Conservation (phyloP, 2,113 vertebrate species). For the Thermophis baileyi region DNA sequence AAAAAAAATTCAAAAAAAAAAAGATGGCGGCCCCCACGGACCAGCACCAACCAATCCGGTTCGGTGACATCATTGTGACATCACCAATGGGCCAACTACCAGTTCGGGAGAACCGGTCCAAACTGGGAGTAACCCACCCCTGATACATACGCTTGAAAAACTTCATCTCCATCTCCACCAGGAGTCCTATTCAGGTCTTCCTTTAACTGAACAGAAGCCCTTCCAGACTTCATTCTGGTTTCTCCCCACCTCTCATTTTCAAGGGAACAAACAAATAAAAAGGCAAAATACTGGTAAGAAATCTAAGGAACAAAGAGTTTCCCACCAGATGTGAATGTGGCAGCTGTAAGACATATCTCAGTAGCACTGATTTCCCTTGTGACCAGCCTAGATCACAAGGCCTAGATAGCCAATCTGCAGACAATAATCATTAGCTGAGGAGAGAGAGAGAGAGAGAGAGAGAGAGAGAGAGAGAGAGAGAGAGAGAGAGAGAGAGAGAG, state of each 20-base stretch:
- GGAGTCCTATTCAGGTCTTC: not conserved
- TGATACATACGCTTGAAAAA: not conserved
- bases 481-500: constrained; percentile 58
- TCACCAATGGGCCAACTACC: too few relatives aligned
- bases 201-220: not conserved
- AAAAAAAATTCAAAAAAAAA: too few relatives aligned
- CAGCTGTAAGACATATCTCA: constrained; percentile 62
- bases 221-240: not conserved
- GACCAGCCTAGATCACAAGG: constrained; percentile 42
- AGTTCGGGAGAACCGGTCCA: too few relatives aligned
- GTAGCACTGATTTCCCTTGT: constrained; percentile 65
- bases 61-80: too few relatives aligned
- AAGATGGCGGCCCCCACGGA: too few relatives aligned
- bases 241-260: not conserved
- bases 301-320: constrained; percentile 50
- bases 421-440: constrained; percentile 71
- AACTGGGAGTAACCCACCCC: too few relatives aligned
- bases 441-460: constrained; percentile 44
- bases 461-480: constrained; percentile 54
- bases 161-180: not conserved
- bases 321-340: constrained; percentile 43
- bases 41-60: too few relatives aligned
- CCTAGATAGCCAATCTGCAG: constrained; percentile 51
- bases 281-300: constrained; percentile 50
- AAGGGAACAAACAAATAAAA: constrained; percentile 12